A percentile compares a stretch with the other conserved stretches of the same genome.
phyloP scores from a whole-genome alignment of 35 echinoderm and acorn worm species.

The Heliocidaris tuberculata region DNA sequence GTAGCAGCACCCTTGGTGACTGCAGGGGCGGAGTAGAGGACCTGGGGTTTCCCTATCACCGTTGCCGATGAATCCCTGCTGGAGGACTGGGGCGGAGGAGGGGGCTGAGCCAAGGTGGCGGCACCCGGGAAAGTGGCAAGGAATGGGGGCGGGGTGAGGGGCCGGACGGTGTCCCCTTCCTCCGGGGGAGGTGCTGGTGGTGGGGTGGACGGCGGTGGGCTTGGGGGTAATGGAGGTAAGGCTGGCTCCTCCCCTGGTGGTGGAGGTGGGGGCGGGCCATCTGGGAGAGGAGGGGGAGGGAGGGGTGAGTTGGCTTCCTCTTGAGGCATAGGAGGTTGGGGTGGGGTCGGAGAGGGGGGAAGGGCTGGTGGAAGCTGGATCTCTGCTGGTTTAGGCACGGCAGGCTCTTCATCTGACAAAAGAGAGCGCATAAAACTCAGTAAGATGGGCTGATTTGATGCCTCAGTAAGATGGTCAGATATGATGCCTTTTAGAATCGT shows the following conservation, averaged over 20 bases:
- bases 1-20: constrained; percentile 14
- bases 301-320: constrained; percentile 48
- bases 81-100: not conserved
- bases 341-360: constrained; percentile 22
- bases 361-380: constrained; percentile 4
- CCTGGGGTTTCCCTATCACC: constrained; percentile 78
- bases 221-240: constrained; percentile 72
- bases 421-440: not conserved
- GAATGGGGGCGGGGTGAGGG: constrained; percentile 59
- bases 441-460: too few species aligned
- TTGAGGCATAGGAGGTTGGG: constrained; percentile 46
- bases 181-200: constrained; percentile 54
- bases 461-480: too few species aligned
- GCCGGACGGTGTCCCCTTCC: constrained; percentile 37
- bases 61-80: constrained; percentile 20
- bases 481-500: too few species aligned
- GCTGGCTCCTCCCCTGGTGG: constrained; percentile 71
- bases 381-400: constrained; percentile 5
- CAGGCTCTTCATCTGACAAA: not conserved
- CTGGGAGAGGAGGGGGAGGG: constrained; percentile 62
- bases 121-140: constrained; percentile 22
- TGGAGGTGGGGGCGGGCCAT: constrained; percentile 67
- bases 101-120: not conserved
- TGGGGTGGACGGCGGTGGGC: constrained; percentile 66
- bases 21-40: constrained; percentile 56